Evolutionary conservation across 1,140 invertebrate genomes (phyloP), one percentile per base, ranked within the genome.

Genomic region (Sycophaga agraensis): DNA sequence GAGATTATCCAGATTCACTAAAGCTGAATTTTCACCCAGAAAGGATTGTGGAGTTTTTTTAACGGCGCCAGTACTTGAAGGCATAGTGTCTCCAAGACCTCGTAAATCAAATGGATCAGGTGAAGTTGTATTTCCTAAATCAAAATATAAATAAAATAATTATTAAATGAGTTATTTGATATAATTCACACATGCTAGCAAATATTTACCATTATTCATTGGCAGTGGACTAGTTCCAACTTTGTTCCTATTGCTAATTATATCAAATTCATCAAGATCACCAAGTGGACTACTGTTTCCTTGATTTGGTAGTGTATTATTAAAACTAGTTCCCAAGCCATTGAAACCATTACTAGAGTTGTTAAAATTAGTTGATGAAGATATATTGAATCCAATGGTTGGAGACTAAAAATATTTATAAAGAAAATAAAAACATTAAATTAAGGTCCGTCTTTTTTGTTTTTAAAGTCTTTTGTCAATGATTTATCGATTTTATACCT

Each of bases 1-100:
- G 71, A 98, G 85, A 82, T 96, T 94, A 81, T 98, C 95, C 71
- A 98, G 84, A 85, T 97, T 97, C 40, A 97, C 95, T 60, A 98
- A 85, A 66, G 89, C 86, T 19, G 92, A 94, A 81, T 97, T 97
- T 81, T 97, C 93, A 17, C 95, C 95, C 7, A 98, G 85, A 80
- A 98, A 97, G 68, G 88, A 89, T 68, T 94, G 92, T 8, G 96
- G 94, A 55, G 92, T 94, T 78, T 94, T 96, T 75, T 91, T 90
- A 22, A 84, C 77, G 63, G 81, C 83, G 67, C 82, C 82, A 21
- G 80, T 82, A 65, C 77, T 79, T 50, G 80, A 75, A 48, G 87
- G 73, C 46, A 64, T 59, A 60, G 73, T 79, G 46, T 87, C 85
- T 11, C 78, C 84, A 7, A 91, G 78, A 21, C 82, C 75, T 56